Evolutionary conservation across 2,797 vertebrate species (phyloP).

Genomic region (Dicrostonyx torquatus): DNA sequence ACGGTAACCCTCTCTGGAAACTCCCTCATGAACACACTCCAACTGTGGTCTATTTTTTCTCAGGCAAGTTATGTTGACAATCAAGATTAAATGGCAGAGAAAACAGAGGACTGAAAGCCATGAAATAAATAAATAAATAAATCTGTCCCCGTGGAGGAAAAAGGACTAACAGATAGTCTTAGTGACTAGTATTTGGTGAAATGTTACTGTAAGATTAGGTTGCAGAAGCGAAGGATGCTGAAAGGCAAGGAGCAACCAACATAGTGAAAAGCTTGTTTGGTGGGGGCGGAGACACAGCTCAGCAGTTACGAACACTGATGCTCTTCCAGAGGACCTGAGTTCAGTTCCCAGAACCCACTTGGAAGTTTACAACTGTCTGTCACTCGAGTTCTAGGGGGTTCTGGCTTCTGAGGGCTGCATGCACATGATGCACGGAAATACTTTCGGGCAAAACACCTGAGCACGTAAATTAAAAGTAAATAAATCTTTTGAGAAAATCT

Average conservation of each 20-base stretch:
- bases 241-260: background rate
- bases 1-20: background rate
- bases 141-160: background rate
- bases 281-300: background rate
- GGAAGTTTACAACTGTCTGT: background rate
- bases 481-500: background rate
- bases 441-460: background rate
- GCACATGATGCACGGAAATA: background rate
- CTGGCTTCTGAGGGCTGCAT: background rate
- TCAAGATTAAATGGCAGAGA: background rate
- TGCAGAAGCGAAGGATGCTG: background rate
- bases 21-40: no score
- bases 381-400: background rate
- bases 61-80: background rate
- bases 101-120: background rate
- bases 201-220: background rate
- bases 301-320: background rate
- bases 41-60: background rate
- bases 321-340: background rate
- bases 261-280: background rate
- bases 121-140: background rate
- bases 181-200: background rate
- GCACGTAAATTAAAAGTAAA: background rate
- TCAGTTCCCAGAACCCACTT: background rate
- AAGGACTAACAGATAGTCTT: background rate